Conservation (phyloP, 2,888 invertebrate species). For the Callyntrura sp. region DNA sequence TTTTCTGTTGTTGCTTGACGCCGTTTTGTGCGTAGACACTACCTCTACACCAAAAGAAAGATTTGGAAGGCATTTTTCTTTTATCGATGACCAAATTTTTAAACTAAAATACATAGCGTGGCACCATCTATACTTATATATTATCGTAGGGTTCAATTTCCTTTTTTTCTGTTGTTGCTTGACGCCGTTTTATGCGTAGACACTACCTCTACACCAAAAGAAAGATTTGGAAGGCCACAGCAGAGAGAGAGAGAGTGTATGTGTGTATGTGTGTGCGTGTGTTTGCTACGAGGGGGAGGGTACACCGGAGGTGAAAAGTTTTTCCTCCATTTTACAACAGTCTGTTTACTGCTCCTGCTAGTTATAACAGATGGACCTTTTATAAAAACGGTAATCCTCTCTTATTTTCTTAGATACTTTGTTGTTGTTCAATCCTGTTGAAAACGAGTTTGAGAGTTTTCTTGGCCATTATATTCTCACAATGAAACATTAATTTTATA, state of each 20-base stretch:
- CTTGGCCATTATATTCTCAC: too few relatives aligned
- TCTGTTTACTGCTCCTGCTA: too few relatives aligned
- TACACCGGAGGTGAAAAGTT: constrained; percentile 17
- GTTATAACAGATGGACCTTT: too few relatives aligned
- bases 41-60: not conserved
- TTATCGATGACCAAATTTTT: too few relatives aligned
- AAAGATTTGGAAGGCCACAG: too few relatives aligned
- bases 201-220: not conserved
- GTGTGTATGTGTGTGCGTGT: not conserved
- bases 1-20: not conserved
- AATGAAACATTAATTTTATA: constrained; percentile 13
- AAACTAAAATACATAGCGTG: too few relatives aligned
- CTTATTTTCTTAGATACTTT: constrained; percentile 1
- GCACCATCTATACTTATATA: too few relatives aligned
- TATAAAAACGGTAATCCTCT: not conserved
- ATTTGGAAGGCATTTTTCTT: too few relatives aligned
- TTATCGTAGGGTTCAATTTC: too few relatives aligned
- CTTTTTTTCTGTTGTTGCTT: not conserved
- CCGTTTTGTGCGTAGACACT: not conserved
- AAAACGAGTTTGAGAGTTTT: too few relatives aligned
- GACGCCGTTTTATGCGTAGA: not conserved
- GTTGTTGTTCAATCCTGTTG: too few relatives aligned
- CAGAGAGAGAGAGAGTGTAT: too few relatives aligned
- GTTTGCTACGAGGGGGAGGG: not conserved
- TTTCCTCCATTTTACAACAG: constrained; percentile 16